Evolutionary conservation across 1,140 invertebrate genomes (phyloP).

Genomic region (Drosophila guanche): DNA sequence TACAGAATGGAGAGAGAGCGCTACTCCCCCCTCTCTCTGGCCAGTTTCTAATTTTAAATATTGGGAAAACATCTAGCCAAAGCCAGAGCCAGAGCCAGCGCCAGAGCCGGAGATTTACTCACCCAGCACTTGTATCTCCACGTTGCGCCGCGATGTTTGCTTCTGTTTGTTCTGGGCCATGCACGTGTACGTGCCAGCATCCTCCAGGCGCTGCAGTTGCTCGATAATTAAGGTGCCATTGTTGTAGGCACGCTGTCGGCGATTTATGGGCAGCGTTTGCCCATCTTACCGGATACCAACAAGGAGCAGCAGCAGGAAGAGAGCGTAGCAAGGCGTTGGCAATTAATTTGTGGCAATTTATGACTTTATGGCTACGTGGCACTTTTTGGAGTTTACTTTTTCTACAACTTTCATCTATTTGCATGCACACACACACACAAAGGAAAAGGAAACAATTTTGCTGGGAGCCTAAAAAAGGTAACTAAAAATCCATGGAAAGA

Average conservation of each 20-base stretch:
- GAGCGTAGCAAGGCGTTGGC: slow-evolving; percentile 43
- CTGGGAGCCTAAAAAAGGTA: neutral
- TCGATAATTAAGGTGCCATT: slow-evolving; percentile 95
- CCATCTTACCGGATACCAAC: slow-evolving; percentile 86
- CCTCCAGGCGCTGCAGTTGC: slow-evolving; percentile 90
- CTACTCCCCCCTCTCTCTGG: neutral
- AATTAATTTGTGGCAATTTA: slow-evolving; percentile 75
- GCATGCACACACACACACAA: slow-evolving; percentile 15
- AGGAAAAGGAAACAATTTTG: neutral
- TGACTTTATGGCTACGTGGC: slow-evolving; percentile 43
- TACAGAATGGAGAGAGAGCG: too few species aligned
- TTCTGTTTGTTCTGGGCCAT: slow-evolving; percentile 93
- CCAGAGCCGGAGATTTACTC: slow-evolving; percentile 68
- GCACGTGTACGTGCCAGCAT: slow-evolving; percentile 94
- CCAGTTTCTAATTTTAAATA: slow-evolving; percentile 74
- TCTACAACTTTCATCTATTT: slow-evolving; percentile 36
- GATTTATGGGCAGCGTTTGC: slow-evolving; percentile 91
- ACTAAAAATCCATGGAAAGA: too few species aligned
- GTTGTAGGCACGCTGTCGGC: slow-evolving; percentile 92
- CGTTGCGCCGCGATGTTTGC: slow-evolving; percentile 90
- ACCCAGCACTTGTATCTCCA: slow-evolving; percentile 94
- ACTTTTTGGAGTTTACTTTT: slow-evolving; percentile 13
- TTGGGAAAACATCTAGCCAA: slow-evolving; percentile 35
- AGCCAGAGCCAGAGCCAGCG: slow-evolving; percentile 15
- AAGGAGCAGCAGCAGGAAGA: slow-evolving; percentile 1